Evolutionary conservation across 2,888 invertebrate species (phyloP).

Genomic region (Conops quadrifasciatus): DNA sequence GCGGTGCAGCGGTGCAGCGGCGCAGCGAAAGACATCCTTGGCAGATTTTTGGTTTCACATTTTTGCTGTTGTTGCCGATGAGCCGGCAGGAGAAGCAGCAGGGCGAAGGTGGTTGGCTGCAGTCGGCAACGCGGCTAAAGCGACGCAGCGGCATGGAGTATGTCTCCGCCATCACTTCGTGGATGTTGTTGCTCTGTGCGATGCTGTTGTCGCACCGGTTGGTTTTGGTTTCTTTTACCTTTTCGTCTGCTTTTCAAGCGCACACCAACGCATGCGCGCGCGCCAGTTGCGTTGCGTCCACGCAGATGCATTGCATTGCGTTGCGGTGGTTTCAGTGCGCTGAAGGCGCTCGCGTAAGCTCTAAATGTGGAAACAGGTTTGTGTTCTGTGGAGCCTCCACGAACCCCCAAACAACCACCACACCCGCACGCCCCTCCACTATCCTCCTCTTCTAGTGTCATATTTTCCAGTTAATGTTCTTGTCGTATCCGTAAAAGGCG

Average conservation of each 20-base stretch:
- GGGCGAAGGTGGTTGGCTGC: neutral
- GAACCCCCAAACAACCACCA: no score
- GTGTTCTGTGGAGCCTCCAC: no score
- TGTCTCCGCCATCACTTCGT: neutral
- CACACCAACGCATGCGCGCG: conserved; percentile 26
- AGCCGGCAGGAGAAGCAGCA: neutral
- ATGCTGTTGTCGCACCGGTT: neutral
- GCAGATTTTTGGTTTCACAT: conserved; percentile 11
- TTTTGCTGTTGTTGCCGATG: neutral
- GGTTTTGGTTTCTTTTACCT: neutral
- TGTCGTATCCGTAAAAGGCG: neutral
- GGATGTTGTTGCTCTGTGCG: neutral
- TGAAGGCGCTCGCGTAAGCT: neutral
- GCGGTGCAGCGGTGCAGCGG: neutral
- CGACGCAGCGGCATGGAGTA: neutral
- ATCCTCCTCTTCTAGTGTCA: neutral
- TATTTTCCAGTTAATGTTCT: neutral
- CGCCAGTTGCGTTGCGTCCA: no score
- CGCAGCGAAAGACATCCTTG: neutral
- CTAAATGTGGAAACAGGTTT: conserved; percentile 21
- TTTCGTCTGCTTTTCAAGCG: neutral
- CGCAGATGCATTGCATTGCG: neutral
- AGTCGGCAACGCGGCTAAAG: neutral
- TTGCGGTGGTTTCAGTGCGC: neutral
- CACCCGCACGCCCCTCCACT: neutral